A percentile compares a stretch with the other conserved stretches of the same genome.
Conservation (phyloP, 2,888 invertebrate species). For the Drosophila subquinaria region DNA sequence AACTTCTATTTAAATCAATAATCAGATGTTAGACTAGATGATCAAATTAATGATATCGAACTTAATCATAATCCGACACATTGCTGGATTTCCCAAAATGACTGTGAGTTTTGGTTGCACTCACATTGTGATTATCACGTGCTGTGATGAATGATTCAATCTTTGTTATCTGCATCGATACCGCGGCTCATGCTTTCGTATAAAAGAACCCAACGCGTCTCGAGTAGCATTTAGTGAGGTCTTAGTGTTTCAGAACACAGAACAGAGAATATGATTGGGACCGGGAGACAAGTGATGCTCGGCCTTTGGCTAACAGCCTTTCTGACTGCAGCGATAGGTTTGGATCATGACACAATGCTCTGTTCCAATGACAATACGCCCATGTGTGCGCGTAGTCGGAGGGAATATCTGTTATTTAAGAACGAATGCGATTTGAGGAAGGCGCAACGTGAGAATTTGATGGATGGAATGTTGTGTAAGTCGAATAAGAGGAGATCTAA, state of each 20-base stretch:
- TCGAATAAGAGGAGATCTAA: background rate
- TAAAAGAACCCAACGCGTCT: constrained; percentile 57
- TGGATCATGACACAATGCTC: constrained; percentile 35
- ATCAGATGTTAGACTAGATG: constrained; percentile 20
- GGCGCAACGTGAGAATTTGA: constrained; percentile 64
- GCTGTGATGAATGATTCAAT: constrained; percentile 4
- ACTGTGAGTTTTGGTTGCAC: background rate
- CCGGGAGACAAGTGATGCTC: constrained; percentile 7
- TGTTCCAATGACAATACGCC: constrained; percentile 71
- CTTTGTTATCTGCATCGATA: constrained; percentile 21
- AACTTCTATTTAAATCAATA: constrained; percentile 4
- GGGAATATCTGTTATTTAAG: constrained; percentile 69
- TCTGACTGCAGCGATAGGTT: background rate
- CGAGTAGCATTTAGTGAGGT: constrained; percentile 59
- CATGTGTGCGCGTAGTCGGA: constrained; percentile 61
- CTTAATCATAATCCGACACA: background rate
- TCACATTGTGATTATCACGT: constrained; percentile 43
- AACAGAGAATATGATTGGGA: constrained; percentile 39
- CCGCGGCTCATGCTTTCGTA: constrained; percentile 33
- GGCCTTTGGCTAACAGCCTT: constrained; percentile 23
- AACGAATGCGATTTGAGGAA: constrained; percentile 73
- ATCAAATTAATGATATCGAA: background rate
- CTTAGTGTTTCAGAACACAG: constrained; percentile 19
- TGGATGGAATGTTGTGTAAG: constrained; percentile 58
- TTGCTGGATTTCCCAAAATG: background rate